Base-by-base conservation (phyloP, 2,113 vertebrate genomes). In the Pachycephala philippinensis region DNA sequence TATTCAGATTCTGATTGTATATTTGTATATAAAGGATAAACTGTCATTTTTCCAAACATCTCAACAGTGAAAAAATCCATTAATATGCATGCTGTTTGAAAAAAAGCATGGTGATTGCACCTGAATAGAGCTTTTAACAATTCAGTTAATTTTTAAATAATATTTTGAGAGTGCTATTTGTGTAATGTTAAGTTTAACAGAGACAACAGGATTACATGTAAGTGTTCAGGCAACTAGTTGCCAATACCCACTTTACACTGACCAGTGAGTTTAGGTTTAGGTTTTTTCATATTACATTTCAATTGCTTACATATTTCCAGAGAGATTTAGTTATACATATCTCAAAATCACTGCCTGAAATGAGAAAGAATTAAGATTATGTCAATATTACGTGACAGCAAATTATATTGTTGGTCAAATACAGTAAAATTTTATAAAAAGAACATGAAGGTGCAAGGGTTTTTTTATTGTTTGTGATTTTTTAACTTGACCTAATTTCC, bases 201-300 rank as follows among this genome's bases (percentile, higher is more conserved):
- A 68, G 13, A 33, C 30, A 57, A 39, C 9, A 64, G 11, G 24
- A 60, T 60, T 81, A 6, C 37, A 60, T 64, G 33, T 14, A 84
- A 44, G 10, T 28, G 27, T 47, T 52, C n/a, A 65, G 22, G 13
- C n/a, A 87, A 4, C 9, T 1, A 0, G 3, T 49, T 2, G 3
- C 11, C 26, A 61, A 17, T 49, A 37, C 3, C 11, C 54, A 4
- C 53, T 89, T 86, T 53, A n/a, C 26, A 10, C 7, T 35, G 7
- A 33, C 6, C 13, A 53, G 26, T 39, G 30, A 61, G 13, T 76
- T 12, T 21, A 39, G 6, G 3, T n/a, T 52, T 52, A 6, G 26
- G 6, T 11, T 45, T 59, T 60, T 24, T 63, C 6, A 0, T 28
- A 77, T 81, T 69, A 5, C 15, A 12, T 72, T 92, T 69, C 15